Evolutionary conservation across 1,140 invertebrate species (phyloP).

Genomic region (Tachypleus tridentatus): DNA sequence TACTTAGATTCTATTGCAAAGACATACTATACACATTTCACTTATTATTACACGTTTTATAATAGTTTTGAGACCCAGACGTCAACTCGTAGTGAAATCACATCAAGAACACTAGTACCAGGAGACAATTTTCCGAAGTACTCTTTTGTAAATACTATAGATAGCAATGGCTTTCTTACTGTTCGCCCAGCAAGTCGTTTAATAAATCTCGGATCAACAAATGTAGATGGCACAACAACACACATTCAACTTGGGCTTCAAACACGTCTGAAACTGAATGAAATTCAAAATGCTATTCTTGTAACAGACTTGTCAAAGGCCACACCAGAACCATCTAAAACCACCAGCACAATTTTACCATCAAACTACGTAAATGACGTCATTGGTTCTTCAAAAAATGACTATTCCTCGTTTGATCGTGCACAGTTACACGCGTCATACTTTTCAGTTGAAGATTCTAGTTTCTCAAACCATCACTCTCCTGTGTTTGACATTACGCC

Average conservation of each 20-base stretch:
- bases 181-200: conserved; percentile 22
- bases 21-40: conserved; percentile 20
- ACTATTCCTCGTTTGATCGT: too few species aligned
- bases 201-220: conserved; percentile 28
- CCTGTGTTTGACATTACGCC: too few species aligned
- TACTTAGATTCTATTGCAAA: conserved; percentile 5
- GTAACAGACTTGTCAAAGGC: too few species aligned
- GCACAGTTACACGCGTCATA: too few species aligned
- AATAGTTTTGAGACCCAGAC: conserved; percentile 23
- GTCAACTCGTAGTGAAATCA: conserved; percentile 9
- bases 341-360: too few species aligned
- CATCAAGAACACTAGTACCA: neutral
- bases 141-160: conserved; percentile 3
- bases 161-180: conserved; percentile 26
- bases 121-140: too few species aligned
- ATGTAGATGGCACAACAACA: conserved; percentile 28
- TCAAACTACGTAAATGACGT: too few species aligned
- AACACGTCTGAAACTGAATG: conserved; percentile 9
- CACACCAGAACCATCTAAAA: too few species aligned
- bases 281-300: too few species aligned
- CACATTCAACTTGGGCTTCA: conserved; percentile 30
- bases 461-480: too few species aligned
- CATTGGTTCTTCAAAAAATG: too few species aligned
- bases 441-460: too few species aligned
- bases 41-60: conserved; percentile 25